phyloP scores from a whole-genome alignment of 2,888 invertebrate species.

The Diarsia mendica region DNA sequence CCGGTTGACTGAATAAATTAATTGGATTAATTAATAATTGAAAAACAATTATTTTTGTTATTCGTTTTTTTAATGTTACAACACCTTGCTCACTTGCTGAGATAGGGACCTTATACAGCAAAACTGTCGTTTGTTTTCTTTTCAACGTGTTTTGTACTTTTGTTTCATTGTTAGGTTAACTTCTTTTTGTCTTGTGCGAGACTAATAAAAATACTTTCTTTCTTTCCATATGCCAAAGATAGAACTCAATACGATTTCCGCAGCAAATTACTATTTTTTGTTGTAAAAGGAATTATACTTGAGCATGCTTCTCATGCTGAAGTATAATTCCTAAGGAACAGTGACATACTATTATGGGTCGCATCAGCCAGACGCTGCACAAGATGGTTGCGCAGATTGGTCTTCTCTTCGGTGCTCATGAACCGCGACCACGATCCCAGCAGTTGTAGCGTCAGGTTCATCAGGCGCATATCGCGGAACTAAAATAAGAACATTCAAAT shows the following conservation, averaged over 20 bases:
- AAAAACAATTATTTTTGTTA: too few species aligned
- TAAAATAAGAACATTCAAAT: constrained; percentile 40
- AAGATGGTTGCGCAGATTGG: constrained; percentile 76
- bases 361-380: constrained; percentile 75
- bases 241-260: not conserved
- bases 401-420: constrained; percentile 65
- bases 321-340: not conserved
- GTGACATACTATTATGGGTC: constrained; percentile 73
- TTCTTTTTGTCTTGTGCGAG: too few species aligned
- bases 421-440: constrained; percentile 81
- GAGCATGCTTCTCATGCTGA: too few species aligned
- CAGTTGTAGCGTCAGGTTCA: constrained; percentile 85
- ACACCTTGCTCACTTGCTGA: too few species aligned
- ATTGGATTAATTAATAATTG: not conserved
- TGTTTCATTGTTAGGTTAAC: too few species aligned
- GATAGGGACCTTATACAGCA: too few species aligned
- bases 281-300: too few species aligned
- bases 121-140: too few species aligned
- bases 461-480: constrained; percentile 76
- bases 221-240: not conserved
- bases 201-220: too few species aligned
- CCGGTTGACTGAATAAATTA: not conserved
- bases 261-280: not conserved
- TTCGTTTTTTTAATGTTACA: too few species aligned
- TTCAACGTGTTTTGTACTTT: too few species aligned